phyloP scores from a whole-genome alignment of 2,113 vertebrate genomes.

The Chelonoidis abingdonii region DNA sequence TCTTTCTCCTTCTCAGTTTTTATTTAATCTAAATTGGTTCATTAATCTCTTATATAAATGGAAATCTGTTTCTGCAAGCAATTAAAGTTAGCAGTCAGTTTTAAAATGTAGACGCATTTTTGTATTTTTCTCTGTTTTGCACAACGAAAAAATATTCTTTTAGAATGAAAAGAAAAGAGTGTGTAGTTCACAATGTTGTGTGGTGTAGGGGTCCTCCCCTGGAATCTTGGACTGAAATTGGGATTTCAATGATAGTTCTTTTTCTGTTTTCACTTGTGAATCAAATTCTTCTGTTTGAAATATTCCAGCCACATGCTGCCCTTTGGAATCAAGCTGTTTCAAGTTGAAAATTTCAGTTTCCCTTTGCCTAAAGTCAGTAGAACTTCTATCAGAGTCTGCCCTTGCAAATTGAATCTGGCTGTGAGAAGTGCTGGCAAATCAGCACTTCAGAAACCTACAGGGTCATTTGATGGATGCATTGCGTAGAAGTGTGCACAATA shows the following conservation, averaged over 20 bases:
- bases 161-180: background rate
- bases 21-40: background rate
- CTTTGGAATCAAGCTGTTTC: background rate
- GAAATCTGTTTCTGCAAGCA: background rate
- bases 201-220: background rate
- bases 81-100: background rate
- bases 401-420: background rate
- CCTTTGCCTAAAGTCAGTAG: background rate
- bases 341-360: background rate
- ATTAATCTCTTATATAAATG: background rate
- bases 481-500: background rate
- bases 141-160: background rate
- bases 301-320: background rate
- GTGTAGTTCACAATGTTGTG: background rate
- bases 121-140: background rate
- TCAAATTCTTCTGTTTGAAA: background rate
- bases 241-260: background rate
- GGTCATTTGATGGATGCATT: background rate
- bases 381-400: background rate
- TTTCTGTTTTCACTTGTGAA: conserved; percentile 15
- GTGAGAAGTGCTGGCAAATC: background rate
- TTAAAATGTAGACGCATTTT: background rate
- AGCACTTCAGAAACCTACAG: background rate
- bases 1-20: background rate
- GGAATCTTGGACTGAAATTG: background rate